phyloP scores from a whole-genome alignment of 2,888 invertebrate genomes.

The Liodrosophila aerea region DNA sequence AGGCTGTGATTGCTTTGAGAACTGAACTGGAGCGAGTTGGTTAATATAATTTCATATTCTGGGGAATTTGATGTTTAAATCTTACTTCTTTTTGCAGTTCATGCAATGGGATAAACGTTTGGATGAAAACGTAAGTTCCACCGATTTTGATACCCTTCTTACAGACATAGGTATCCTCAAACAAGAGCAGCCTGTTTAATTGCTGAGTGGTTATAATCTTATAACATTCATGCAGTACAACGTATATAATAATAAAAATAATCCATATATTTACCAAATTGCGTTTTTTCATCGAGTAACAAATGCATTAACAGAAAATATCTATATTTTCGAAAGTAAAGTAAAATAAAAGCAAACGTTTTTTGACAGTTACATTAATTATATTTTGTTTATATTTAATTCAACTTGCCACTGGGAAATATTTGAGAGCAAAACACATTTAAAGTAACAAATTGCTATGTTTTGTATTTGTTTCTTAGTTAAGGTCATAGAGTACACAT shows the following conservation, averaged over 20 bases:
- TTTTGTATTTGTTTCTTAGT: constrained; percentile 26
- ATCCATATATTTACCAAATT: no score
- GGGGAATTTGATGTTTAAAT: constrained; percentile 9
- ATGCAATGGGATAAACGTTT: constrained; percentile 91
- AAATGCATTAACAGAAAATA: no score
- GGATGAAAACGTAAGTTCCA: constrained; percentile 91
- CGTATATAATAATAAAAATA: no score
- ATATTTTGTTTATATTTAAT: no score
- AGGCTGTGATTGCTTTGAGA: constrained; percentile 92
- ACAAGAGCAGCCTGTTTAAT: constrained; percentile 83
- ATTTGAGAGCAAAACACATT: background rate
- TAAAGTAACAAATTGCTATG: constrained; percentile 36
- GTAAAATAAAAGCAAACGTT: no score
- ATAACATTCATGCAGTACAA: no score
- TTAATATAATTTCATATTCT: constrained; percentile 51
- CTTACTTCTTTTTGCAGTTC: constrained; percentile 84
- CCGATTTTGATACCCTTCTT: constrained; percentile 89
- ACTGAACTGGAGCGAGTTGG: constrained; percentile 94
- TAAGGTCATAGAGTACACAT: constrained; percentile 37
- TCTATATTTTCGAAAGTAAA: no score
- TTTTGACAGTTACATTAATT: no score
- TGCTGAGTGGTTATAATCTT: no score
- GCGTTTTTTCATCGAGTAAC: no score
- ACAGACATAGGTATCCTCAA: constrained; percentile 89
- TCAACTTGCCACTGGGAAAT: no score